Percentiles rank a stretch among this genome's conserved stretches.
These are phyloP conservation scores for Amiota communis DNA, from an alignment of 2,888 invertebrate species.

Conservation along the genomic window DNA sequence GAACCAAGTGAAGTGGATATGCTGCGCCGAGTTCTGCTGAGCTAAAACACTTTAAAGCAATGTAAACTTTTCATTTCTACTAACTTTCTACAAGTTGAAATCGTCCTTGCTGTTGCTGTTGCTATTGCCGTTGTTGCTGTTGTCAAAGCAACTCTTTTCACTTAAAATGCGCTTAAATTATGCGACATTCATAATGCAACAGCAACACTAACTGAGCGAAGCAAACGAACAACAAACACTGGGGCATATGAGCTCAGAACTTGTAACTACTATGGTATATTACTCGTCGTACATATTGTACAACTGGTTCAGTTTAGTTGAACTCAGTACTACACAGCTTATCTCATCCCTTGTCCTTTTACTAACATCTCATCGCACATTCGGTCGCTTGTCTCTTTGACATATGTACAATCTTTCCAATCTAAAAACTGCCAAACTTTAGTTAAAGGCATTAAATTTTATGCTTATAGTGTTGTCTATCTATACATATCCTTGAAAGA, in stretches of 20 bases:
- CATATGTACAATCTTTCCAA: slow-evolving; percentile 14
- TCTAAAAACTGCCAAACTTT: slow-evolving; percentile 17
- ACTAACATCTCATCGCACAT: no score
- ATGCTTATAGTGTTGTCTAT: slow-evolving; percentile 43
- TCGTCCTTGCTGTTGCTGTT: slow-evolving; percentile 19
- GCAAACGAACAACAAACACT: no score
- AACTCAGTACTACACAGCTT: neutral
- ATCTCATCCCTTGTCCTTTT: no score
- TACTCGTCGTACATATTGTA: no score
- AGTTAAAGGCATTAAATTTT: slow-evolving; percentile 57
- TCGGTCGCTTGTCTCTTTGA: slow-evolving; percentile 32
- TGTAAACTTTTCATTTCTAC: slow-evolving; percentile 14
- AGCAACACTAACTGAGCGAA: slow-evolving; percentile 10
- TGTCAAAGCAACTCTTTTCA: slow-evolving; percentile 43
- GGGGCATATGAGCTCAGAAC: slow-evolving; percentile 22
- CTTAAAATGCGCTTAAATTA: slow-evolving; percentile 58
- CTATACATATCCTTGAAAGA: slow-evolving; percentile 51
- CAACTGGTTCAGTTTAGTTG: neutral
- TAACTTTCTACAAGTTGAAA: neutral
- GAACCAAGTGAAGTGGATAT: slow-evolving; percentile 18
- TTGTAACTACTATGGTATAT: slow-evolving; percentile 18
- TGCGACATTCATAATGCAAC: slow-evolving; percentile 65
- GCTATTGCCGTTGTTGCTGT: slow-evolving; percentile 19
- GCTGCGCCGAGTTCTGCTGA: neutral
- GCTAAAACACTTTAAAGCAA: neutral